Conservation (phyloP, 2,888 invertebrate genomes). For the Parthenolecanium corni region DNA sequence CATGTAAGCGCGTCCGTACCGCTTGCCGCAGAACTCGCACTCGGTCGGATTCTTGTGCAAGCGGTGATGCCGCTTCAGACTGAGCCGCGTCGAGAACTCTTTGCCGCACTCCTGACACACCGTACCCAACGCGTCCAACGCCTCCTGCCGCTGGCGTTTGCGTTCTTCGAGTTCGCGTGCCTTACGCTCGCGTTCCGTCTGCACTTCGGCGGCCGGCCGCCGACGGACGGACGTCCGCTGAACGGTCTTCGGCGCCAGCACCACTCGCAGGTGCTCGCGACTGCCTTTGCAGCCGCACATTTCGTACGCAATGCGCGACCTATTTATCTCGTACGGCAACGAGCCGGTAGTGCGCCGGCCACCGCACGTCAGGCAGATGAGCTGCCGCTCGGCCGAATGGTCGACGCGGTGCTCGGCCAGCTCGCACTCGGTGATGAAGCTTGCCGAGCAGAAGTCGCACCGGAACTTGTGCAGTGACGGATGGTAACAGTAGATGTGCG, state of each 20-base stretch:
- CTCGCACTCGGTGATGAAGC: background rate
- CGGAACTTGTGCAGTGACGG: background rate
- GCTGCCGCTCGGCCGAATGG: background rate
- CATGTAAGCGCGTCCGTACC: background rate
- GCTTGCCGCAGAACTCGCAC: background rate
- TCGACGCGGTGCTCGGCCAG: background rate
- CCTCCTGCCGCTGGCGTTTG: too few relatives aligned
- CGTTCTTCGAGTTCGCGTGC: too few relatives aligned
- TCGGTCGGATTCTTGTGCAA: background rate
- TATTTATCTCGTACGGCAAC: too few relatives aligned
- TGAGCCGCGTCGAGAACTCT: background rate
- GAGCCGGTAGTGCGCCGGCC: background rate
- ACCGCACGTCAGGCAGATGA: background rate
- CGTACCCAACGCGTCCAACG: background rate
- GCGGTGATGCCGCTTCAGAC: background rate
- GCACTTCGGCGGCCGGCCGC: too few relatives aligned
- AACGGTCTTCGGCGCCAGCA: too few relatives aligned
- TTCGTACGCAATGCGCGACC: too few relatives aligned
- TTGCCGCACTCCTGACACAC: background rate
- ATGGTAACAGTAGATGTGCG: background rate
- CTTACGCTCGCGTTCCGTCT: too few relatives aligned
- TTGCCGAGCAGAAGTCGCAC: background rate
- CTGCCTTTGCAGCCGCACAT: too few relatives aligned
- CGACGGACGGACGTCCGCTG: too few relatives aligned
- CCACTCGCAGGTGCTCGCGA: too few relatives aligned